Base-by-base conservation (phyloP, 2,113 vertebrate genomes). In the Xiphophorus hellerii region DNA sequence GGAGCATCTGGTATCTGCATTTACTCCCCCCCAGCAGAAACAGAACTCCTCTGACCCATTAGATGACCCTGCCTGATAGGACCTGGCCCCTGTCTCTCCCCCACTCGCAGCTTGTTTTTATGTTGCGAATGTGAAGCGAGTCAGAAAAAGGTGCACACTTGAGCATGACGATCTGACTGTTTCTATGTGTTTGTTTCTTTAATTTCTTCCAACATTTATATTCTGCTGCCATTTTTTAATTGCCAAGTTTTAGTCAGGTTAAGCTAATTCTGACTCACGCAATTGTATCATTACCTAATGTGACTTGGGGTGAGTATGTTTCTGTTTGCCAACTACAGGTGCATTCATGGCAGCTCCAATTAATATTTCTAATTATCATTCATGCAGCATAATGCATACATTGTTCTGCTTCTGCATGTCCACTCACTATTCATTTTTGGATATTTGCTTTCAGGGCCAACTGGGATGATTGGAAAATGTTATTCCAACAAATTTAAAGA, bases 1-100 rank as follows among this genome's bases (percentile, higher is more conserved):
- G 81, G 88, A 86, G 89, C 90, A 92, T 92, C 87, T 88, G 93
- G 91, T 78, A 69, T 84, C 78, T 92, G 78, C 88, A 89, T 94
- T 93, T 92, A 73, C 83, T 77, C 75, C 13, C 68, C 84, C 75
- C 81, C 83, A 25, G 51, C 76, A 69, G 75, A 90, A 92, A 92
- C 82, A 89, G 89, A 87, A 89, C 78, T 91, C 88, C 88, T 80
- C 4, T 61, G 78, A 88, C 85, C 89, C 71, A 78, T 84, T 80
- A 85, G 91, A 93, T 92, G 90, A 91, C 89, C 87, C 75, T 39
- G 27, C 33, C 74, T 83, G 92, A 93, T 92, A 90, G 84, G 35
- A 29, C 4, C 1, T 54, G 74, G 39, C 73, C 76, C 65, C 3
- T 0, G 73, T 74, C 62, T 81, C 63, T 78, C 74, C 80, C 61